phyloP scores from a whole-genome alignment of 2,888 invertebrate genomes.

The Athetis lepigone region DNA sequence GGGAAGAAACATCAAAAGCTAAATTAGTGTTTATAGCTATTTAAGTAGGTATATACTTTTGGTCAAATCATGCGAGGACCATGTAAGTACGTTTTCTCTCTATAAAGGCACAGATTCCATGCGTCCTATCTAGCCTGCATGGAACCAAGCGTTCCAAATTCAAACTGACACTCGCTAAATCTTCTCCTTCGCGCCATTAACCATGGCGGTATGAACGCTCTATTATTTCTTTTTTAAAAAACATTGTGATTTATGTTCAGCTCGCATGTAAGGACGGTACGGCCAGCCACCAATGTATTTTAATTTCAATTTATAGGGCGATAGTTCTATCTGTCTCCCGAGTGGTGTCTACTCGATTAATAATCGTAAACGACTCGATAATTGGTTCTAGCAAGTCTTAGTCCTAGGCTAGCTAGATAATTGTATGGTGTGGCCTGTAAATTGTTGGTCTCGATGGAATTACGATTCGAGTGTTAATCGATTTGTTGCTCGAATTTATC shows the following conservation, averaged over 20 bases:
- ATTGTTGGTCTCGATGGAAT: conserved; percentile 28
- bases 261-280: conserved; percentile 81
- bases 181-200: conserved; percentile 69
- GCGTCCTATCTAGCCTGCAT: no score
- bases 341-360: conserved; percentile 76
- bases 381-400: conserved; percentile 63
- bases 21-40: no score
- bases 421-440: conserved; percentile 26
- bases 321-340: conserved; percentile 74
- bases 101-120: no score
- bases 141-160: conserved; percentile 17
- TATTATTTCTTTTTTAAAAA: conserved; percentile 85
- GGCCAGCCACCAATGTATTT: conserved; percentile 80
- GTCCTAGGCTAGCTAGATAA: conserved; percentile 35
- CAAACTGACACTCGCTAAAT: conserved; percentile 36
- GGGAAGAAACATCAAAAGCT: no score
- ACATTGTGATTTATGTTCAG: conserved; percentile 83
- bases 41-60: no score
- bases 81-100: no score
- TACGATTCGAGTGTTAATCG: conserved; percentile 43
- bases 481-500: conserved; percentile 19
- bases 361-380: conserved; percentile 74
- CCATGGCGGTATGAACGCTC: conserved; percentile 72
- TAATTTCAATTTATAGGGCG: conserved; percentile 89
- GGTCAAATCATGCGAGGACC: no score